These are phyloP conservation scores for Albula glossodonta DNA, from an alignment of 2,113 vertebrate species.

Conservation along the genomic window DNA sequence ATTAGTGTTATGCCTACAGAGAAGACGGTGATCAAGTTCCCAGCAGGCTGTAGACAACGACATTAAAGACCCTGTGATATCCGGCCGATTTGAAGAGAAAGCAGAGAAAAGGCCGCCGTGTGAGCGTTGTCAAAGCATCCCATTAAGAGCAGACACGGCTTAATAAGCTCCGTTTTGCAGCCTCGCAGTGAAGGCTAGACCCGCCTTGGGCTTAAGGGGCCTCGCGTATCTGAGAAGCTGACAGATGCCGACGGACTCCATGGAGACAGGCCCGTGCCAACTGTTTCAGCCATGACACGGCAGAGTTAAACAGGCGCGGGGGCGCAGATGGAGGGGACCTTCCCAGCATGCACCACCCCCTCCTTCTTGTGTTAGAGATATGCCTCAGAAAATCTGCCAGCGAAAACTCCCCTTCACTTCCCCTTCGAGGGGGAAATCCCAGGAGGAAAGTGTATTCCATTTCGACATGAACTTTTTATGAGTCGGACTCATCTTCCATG, in stretches of 20 bases:
- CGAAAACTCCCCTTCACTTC: not conserved
- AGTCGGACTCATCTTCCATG: not conserved
- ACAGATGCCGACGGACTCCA: constrained; percentile 6
- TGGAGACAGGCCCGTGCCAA: not conserved
- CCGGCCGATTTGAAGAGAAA: not conserved
- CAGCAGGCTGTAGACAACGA: not conserved
- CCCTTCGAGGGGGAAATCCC: not conserved
- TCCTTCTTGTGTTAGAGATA: not conserved
- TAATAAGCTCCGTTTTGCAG: not conserved
- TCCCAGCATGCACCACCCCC: not conserved
- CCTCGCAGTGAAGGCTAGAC: not conserved
- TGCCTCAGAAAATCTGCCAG: constrained; percentile 1
- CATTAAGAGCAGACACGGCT: not conserved
- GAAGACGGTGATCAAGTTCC: not conserved
- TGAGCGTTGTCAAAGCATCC: not conserved
- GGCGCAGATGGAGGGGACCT: not conserved
- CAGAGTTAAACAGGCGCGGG: constrained; percentile 9
- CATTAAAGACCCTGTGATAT: not conserved
- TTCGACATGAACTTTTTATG: not conserved
- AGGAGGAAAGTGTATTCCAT: not conserved
- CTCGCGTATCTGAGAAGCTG: not conserved
- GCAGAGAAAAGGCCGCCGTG: not conserved
- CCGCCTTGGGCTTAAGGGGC: not conserved
- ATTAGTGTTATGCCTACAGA: not conserved
- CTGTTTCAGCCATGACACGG: constrained; percentile 6